Conservation (phyloP, 2,888 invertebrate genomes). For the Arge pagana region DNA sequence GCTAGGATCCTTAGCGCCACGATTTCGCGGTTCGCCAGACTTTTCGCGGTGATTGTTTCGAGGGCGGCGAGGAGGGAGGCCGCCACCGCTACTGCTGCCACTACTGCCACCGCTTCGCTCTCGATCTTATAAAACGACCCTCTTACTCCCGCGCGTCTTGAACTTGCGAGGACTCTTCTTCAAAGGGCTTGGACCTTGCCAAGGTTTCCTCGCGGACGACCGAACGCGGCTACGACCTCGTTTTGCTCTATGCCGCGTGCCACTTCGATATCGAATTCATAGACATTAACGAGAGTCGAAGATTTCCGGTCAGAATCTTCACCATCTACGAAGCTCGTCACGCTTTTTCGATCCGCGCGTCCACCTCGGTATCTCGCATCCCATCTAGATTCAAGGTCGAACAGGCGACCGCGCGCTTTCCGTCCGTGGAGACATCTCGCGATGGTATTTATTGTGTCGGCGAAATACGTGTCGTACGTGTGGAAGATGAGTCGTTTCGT, state of each 20-base stretch:
- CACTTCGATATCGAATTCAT: constrained; percentile 20
- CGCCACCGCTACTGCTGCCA: background rate
- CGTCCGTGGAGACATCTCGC: too few species aligned
- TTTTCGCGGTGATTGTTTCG: constrained; percentile 14
- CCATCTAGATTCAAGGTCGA: too few species aligned
- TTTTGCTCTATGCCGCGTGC: too few species aligned
- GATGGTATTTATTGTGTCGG: too few species aligned
- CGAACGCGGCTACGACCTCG: constrained; percentile 2
- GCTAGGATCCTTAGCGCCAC: constrained; percentile 17
- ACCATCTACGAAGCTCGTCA: too few species aligned
- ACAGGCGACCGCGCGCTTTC: too few species aligned
- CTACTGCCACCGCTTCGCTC: constrained; percentile 5
- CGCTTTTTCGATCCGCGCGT: too few species aligned
- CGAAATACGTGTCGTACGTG: too few species aligned
- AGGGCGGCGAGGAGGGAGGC: constrained; percentile 8
- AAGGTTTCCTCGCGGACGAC: constrained; percentile 10
- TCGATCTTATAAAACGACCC: too few species aligned
- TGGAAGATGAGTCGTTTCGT: too few species aligned
- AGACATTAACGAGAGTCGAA: constrained; percentile 21
- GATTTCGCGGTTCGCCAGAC: constrained; percentile 12
- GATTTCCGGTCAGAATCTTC: too few species aligned
- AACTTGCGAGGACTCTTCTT: constrained; percentile 15
- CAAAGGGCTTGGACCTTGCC: constrained; percentile 11
- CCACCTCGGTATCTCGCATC: too few species aligned
- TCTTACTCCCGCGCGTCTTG: constrained; percentile 14